These are phyloP conservation scores for Brachyalestes nurse DNA, from an alignment of 2,797 vertebrate genomes.

Conservation along the genomic window DNA sequence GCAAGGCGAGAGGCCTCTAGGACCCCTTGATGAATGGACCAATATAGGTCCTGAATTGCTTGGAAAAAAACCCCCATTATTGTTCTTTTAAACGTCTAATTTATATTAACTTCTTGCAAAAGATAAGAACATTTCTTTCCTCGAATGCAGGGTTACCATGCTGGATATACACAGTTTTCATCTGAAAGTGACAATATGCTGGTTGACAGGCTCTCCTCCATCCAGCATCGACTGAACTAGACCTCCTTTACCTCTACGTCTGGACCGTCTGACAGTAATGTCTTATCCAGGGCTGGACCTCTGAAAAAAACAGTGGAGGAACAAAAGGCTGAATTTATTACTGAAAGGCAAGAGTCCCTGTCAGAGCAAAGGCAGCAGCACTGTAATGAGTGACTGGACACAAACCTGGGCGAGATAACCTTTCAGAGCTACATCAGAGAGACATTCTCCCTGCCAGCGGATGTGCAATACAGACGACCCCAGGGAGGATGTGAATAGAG, in stretches of 20 bases:
- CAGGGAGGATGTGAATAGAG: slow-evolving; percentile 10
- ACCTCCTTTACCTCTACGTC: not conserved
- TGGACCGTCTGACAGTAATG: not conserved
- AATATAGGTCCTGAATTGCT: no score
- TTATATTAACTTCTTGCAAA: no score
- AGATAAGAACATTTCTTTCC: no score
- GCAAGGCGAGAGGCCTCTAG: no score
- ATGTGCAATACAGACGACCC: not conserved
- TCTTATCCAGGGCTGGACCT: not conserved
- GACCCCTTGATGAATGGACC: no score
- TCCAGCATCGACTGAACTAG: not conserved
- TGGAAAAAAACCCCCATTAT: no score
- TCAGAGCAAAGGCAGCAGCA: slow-evolving; percentile 15
- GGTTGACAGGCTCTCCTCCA: not conserved
- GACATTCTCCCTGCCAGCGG: slow-evolving; percentile 25
- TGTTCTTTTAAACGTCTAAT: no score
- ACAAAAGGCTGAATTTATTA: slow-evolving; percentile 23
- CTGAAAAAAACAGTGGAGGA: not conserved
- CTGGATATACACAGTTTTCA: no score
- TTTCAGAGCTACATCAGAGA: slow-evolving; percentile 22
- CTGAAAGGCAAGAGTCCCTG: slow-evolving; percentile 27
- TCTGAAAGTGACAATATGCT: no score
- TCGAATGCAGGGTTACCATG: no score
- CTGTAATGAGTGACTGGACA: slow-evolving; percentile 22
- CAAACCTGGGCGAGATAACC: slow-evolving; percentile 27